Base-by-base conservation (phyloP, 2,888 invertebrate genomes). In the Mimumesa dahlbomi region DNA sequence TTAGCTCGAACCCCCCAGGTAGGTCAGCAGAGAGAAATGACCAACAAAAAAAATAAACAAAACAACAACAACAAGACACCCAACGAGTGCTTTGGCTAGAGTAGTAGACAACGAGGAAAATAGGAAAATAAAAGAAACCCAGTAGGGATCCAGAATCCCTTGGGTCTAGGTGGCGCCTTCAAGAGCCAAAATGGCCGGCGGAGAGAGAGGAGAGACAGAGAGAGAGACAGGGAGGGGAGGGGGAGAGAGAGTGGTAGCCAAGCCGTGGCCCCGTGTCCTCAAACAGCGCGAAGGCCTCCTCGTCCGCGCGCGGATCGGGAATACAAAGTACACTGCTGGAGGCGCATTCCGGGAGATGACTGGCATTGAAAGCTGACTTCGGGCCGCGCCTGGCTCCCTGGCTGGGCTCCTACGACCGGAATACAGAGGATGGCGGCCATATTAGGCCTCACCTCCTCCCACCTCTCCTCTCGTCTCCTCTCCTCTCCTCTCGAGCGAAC, bases 401-500 rank as follows among this genome's bases (percentile, higher is more conserved):
- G 65, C 40, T 25, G 18, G 36, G 70, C 66, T 75, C 64, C 81
- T 83, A 86, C 84, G 88, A 85, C 84, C 82, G 81, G 88, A 88
- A 88, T 88, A 87, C 88, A 82, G 84, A 88, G 84, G 86, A 86
- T 84, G 88, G 88, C 87, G 77, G 87, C 89, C 88, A 87, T 89
- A 82, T 88, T 88, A 82, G 80, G 76, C 67, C 67, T 81, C 75
- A 72, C 73, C 75, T 74, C 78, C 79, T 72, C 63, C 77, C 75
- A 65, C 75, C 70, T 58, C 54, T 66, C 65, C 65, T 66, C 11
- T 54, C 54, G 29, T 18, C 46, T 70, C 46, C 66, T 65, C 56
- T 49, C 43, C 53, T 61, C 52, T 56, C 42, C 48, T 6, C 13
- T 46, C 25, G 25, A n/a, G n/a, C n/a, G n/a, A n/a, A n/a, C n/a